Base-by-base conservation (phyloP, 1,140 invertebrate species). In the Hermatobates lingyangjiaoensis region DNA sequence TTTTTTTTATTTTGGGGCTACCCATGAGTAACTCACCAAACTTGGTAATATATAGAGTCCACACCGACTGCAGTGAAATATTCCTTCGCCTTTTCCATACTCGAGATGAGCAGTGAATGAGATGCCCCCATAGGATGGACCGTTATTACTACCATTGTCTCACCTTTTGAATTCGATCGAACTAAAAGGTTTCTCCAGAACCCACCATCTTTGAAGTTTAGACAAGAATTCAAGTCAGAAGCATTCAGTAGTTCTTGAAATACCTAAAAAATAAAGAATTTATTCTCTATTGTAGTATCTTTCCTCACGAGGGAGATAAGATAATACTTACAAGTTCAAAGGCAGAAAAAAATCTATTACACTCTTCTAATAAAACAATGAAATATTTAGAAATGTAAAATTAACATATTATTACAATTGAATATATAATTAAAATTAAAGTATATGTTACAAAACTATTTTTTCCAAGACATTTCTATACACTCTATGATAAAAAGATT, bases 121-220 rank as follows among this genome's bases (percentile, higher is more conserved):
- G 59, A 39, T n/a, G 70, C 52, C 18, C 65, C 47, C 28, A 67
- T 63, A n/a, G 71, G 69, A 58, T 74, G 66, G 51, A 72, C 66
- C 18, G 67, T 58, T 2, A 69, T 62, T 12, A 68, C 62, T 3
- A 60, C 66, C 67, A 75, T 67, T 5, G 67, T 52, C 26, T 72
- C 65, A 24, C 61, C 64, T 2, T 56, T 56, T 27, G 53, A 45
- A 52, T 66, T 70, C 1, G 68, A 71, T 21, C 74, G 56, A 1
- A 74, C 66, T 1, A 66, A 60, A 30, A 75, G 50, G 52, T 61
- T 60, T 50, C 68, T 60, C 72, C 72, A 76, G 59, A 71, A 59
- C 14, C 74, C 74, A 25, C 63, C 61, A 47, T 68, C 67, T 46
- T 62, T 59, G 48, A 70, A 63, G 18, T 68, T 62, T 50, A 68